Evolutionary conservation across 2,797 vertebrate species (phyloP).

Genomic region (Cottoperca gobio): DNA sequence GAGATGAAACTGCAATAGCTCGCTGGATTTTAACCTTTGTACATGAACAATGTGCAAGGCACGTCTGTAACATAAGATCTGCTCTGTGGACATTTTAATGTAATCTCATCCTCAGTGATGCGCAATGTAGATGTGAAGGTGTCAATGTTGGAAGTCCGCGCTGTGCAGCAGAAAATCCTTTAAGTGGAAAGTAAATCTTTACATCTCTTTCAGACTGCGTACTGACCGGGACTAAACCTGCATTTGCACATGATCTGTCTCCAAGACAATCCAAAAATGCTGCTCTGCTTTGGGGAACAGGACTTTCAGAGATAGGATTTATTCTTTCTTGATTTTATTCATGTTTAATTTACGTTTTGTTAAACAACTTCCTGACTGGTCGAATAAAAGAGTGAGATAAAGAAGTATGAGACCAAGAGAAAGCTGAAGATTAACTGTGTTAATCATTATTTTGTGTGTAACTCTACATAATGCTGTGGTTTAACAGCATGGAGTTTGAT

Average conservation of each 20-base stretch:
- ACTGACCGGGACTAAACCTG: slow-evolving; percentile 26
- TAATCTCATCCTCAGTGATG: slow-evolving; percentile 17
- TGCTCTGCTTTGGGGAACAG: slow-evolving; percentile 19
- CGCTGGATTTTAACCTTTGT: slow-evolving; percentile 22
- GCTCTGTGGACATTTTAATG: slow-evolving; percentile 19
- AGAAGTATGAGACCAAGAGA: background rate
- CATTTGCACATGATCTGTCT: background rate
- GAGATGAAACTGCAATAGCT: slow-evolving; percentile 17
- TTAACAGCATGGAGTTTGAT: background rate
- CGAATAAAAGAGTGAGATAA: background rate
- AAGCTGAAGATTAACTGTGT: background rate
- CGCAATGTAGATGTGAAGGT: slow-evolving; percentile 5
- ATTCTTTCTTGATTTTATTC: background rate
- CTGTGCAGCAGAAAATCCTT: background rate
- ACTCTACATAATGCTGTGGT: background rate
- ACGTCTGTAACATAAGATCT: slow-evolving; percentile 19
- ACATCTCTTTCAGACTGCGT: slow-evolving; percentile 3
- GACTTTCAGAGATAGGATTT: background rate
- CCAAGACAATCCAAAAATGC: too few relatives aligned
- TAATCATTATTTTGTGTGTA: background rate
- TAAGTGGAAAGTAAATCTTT: slow-evolving; percentile 5
- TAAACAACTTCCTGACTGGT: background rate
- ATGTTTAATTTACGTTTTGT: background rate
- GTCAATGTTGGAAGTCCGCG: background rate
- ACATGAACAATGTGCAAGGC: slow-evolving; percentile 3